phyloP scores from a whole-genome alignment of 2,797 vertebrate genomes.

The Betta splendens region DNA sequence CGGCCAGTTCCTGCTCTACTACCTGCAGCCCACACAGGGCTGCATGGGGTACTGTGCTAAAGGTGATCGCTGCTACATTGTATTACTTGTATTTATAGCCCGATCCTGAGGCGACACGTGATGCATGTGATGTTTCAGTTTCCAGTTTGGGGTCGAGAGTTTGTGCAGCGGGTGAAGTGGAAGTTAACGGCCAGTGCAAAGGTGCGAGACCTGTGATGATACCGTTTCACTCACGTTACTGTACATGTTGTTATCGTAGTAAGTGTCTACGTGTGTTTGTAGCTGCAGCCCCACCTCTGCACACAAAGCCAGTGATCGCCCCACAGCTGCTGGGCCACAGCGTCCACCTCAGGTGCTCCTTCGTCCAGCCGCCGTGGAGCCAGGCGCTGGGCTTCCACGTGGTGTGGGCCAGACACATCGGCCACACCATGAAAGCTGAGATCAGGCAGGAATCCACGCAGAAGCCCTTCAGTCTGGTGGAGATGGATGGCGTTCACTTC shows the following conservation, averaged over 20 bases:
- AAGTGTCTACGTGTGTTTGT: slow-evolving; percentile 4
- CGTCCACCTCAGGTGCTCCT: slow-evolving; percentile 80
- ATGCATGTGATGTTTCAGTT: slow-evolving; percentile 49
- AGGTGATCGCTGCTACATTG: slow-evolving; percentile 69
- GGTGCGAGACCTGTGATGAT: slow-evolving; percentile 54
- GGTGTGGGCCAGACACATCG: slow-evolving; percentile 79
- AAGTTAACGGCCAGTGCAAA: slow-evolving; percentile 75
- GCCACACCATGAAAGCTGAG: slow-evolving; percentile 79
- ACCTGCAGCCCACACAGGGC: slow-evolving; percentile 81
- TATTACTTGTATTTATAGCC: too few species aligned
- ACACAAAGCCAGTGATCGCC: slow-evolving; percentile 72
- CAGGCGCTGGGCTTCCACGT: slow-evolving; percentile 66
- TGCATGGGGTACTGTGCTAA: slow-evolving; percentile 85
- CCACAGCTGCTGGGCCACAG: slow-evolving; percentile 76
- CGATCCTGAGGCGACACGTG: not conserved
- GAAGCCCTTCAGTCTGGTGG: slow-evolving; percentile 71
- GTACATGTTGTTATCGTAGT: not conserved
- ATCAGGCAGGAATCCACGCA: slow-evolving; percentile 78
- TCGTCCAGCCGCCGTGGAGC: slow-evolving; percentile 45
- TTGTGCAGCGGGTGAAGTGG: slow-evolving; percentile 74
- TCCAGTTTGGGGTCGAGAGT: slow-evolving; percentile 65
- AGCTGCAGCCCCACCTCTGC: slow-evolving; percentile 66
- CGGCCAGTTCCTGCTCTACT: slow-evolving; percentile 80
- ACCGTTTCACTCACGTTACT: not conserved
- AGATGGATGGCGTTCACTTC: slow-evolving; percentile 86